Percentiles rank a stretch among this genome's conserved stretches.
Conservation (phyloP, 2,113 vertebrate species). For the Plecturocebus donacophilus region DNA sequence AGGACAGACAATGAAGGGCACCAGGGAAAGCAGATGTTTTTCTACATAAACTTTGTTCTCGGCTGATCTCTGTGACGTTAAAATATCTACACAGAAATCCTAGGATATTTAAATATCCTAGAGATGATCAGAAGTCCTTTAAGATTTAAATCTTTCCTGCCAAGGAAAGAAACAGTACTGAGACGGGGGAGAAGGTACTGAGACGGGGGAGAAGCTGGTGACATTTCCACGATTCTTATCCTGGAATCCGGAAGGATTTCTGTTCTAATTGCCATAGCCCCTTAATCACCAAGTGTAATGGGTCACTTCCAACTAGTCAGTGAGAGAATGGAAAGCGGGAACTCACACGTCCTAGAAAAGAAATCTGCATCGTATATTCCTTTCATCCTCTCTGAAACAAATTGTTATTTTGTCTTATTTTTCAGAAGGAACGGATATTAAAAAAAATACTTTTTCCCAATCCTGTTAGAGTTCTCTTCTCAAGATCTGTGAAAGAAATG, state of each 20-base stretch:
- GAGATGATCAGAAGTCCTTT: not conserved
- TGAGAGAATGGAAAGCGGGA: not conserved
- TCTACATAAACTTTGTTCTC: not conserved
- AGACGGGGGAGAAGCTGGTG: not conserved
- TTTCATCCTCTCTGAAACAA: conserved; percentile 11
- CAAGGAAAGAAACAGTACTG: not conserved
- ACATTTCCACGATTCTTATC: not conserved
- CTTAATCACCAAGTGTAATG: not conserved
- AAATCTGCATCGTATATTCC: not conserved
- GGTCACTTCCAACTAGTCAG: not conserved
- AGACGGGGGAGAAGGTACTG: not conserved
- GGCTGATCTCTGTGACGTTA: not conserved
- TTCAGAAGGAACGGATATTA: not conserved
- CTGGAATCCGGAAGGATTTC: not conserved
- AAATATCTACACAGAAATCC: not conserved
- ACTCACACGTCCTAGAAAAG: not conserved
- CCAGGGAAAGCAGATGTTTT: not conserved
- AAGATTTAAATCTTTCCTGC: not conserved
- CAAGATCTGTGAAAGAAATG: not conserved
- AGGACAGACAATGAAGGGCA: not conserved
- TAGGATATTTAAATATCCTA: not conserved
- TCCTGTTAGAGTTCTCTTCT: not conserved
- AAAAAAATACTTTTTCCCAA: not conserved
- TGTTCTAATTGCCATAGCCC: not conserved
- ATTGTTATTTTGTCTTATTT: not conserved